These are phyloP conservation scores for Varanus komodoensis DNA, from an alignment of 2,113 vertebrate species.

Conservation along the genomic window DNA sequence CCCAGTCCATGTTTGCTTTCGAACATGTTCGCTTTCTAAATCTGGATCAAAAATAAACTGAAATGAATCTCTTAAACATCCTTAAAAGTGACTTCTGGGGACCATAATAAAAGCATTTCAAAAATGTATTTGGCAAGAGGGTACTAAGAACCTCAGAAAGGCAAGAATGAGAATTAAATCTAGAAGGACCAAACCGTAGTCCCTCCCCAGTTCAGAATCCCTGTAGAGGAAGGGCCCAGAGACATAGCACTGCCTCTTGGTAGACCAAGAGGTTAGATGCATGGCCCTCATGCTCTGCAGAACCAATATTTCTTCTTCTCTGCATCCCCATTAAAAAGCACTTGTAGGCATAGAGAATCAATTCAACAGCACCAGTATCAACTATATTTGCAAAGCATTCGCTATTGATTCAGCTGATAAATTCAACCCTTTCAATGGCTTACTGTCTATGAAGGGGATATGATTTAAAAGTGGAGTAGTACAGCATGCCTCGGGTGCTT, in stretches of 20 bases:
- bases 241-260: not conserved
- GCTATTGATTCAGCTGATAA: slow-evolving; percentile 59
- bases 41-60: too few relatives aligned
- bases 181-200: not conserved
- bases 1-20: too few relatives aligned
- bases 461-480: slow-evolving; percentile 45
- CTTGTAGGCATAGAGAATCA: not conserved
- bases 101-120: not conserved
- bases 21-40: too few relatives aligned
- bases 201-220: not conserved
- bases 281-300: not conserved
- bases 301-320: not conserved
- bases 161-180: not conserved
- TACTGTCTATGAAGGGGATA: slow-evolving; percentile 49
- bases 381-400: slow-evolving; percentile 58
- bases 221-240: not conserved
- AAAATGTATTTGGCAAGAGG: not conserved
- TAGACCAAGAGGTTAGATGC: not conserved
- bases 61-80: too few relatives aligned
- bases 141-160: not conserved
- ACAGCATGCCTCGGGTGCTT: slow-evolving; percentile 53
- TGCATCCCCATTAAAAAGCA: not conserved
- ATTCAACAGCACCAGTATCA: slow-evolving; percentile 19
- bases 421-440: slow-evolving; percentile 24
- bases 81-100: too few relatives aligned